Base-by-base conservation (phyloP, 2,888 invertebrate species). In the Rhagonycha lutea region DNA sequence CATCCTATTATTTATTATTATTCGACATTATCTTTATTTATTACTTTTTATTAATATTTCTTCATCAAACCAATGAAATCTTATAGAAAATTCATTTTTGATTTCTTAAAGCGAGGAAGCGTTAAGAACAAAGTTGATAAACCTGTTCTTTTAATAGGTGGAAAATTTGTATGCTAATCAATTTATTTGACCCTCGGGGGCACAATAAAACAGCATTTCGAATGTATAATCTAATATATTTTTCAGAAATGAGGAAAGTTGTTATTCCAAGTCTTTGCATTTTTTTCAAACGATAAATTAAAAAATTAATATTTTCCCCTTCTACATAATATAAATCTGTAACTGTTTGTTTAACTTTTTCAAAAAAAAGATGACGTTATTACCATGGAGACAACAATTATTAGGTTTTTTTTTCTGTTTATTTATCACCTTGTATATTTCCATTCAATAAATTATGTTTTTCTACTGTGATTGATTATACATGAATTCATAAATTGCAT, bases 151-250 rank as follows among this genome's bases (percentile, higher is more conserved):
- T 63, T 18, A 47, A 47, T 47, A 47, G 47, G 47, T 68, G 32
- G 61, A 70, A 69, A 63, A 72, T 24, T 72, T 69, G 26, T 72
- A 75, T 75, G 74, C 63, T 72, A 68, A 69, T 72, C 23, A 72
- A 67, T 65, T 71, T 47, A 14, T 68, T 4, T 65, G 47, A 47
- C 47, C 47, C 47, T n/a, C 47, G n/a, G n/a, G 47, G 47, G n/a
- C 47, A n/a, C n/a, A 47, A 47, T 47, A 47, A n/a, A 47, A 47
- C 47, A 47, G 47, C 47, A 47, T 47, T 47, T 47, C 47, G 47
- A 47, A 47, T n/a, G 47, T 47, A 47, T 47, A 47, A 47, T 47
- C n/a, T 47, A 47, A 47, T 47, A 47, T 47, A 47, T 47, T 47
- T 47, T 47, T 47, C 47, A 12, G n/a, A 47, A 47, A 47, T n/a